Percentiles rank a stretch among this genome's conserved stretches.
phyloP scores from a whole-genome alignment of 2,797 vertebrate species.

The Enteromius fasciolatus region DNA sequence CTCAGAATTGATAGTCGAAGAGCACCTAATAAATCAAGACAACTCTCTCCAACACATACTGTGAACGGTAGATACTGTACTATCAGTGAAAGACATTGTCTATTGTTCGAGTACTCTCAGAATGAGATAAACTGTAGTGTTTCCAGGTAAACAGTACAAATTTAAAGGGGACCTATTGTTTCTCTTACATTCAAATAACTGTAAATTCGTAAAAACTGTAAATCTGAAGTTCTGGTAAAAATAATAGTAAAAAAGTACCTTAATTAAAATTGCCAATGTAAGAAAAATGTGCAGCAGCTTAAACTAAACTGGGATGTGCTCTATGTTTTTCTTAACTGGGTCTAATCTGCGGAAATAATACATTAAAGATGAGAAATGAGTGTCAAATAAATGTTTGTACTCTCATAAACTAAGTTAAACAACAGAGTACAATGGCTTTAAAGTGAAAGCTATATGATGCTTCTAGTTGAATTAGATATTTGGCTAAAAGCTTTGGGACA shows the following conservation, averaged over 20 bases:
- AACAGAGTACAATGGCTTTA: not conserved
- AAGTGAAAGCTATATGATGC: slow-evolving; percentile 11
- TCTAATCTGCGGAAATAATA: slow-evolving; percentile 23
- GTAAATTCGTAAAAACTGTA: not conserved
- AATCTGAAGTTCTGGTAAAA: slow-evolving; percentile 1
- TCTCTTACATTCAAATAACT: slow-evolving; percentile 36
- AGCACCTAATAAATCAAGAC: slow-evolving; percentile 58
- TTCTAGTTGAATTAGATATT: slow-evolving; percentile 18
- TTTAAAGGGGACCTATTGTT: slow-evolving; percentile 42
- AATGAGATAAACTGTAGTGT: slow-evolving; percentile 24
- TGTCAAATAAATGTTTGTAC: not conserved
- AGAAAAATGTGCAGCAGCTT: slow-evolving; percentile 19
- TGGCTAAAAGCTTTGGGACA: slow-evolving; percentile 52
- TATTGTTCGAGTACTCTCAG: slow-evolving; percentile 45
- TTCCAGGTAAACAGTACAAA: slow-evolving; percentile 45
- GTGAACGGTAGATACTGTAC: slow-evolving; percentile 12
- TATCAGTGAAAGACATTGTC: slow-evolving; percentile 47
- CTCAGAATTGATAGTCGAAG: slow-evolving; percentile 50
- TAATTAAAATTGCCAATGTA: slow-evolving; percentile 23
- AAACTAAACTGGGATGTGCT: slow-evolving; percentile 23
- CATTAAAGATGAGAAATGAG: not conserved
- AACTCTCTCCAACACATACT: slow-evolving; percentile 44
- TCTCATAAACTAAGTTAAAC: slow-evolving; percentile 17
- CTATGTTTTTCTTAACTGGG: slow-evolving; percentile 3
- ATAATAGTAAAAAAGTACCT: slow-evolving; percentile 20